These are phyloP conservation scores for Anguilla marmorata DNA, from an alignment of 2,797 vertebrate species.

Conservation along the genomic window DNA sequence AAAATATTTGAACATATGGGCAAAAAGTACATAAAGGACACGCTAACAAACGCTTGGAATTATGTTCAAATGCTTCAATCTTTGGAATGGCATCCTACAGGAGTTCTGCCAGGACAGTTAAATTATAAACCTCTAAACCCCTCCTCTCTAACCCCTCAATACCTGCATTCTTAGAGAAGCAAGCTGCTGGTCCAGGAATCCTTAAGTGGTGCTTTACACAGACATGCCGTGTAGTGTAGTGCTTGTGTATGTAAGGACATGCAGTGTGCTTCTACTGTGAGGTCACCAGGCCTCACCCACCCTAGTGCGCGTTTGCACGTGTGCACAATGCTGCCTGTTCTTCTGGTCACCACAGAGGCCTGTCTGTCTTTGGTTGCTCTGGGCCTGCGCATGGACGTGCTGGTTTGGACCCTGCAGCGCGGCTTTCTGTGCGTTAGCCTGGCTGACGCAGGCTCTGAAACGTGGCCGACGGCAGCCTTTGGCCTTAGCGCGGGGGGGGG, in stretches of 20 bases:
- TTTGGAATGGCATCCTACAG: slow-evolving; percentile 21
- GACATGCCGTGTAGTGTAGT: not conserved
- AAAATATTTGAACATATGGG: slow-evolving; percentile 14
- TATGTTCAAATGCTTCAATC: not conserved
- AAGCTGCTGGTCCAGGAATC: not conserved
- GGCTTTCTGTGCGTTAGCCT: not conserved
- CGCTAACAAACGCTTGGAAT: slow-evolving; percentile 10
- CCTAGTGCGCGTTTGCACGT: not conserved
- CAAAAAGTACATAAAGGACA: slow-evolving; percentile 20
- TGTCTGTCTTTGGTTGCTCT: slow-evolving; percentile 49
- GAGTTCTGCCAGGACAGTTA: not conserved
- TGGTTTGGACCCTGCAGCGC: not conserved
- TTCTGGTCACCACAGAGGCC: not conserved
- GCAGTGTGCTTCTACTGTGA: slow-evolving; percentile 17
- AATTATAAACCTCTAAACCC: not conserved
- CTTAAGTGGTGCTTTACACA: not conserved
- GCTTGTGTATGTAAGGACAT: not conserved
- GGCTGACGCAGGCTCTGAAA: not conserved
- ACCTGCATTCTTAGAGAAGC: not conserved
- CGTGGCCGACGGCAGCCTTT: not conserved
- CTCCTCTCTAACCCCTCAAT: not conserved
- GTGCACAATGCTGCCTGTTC: not conserved
- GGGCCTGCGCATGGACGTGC: slow-evolving; percentile 16
- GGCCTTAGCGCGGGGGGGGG: not conserved
- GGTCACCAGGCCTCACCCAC: not conserved